Evolutionary conservation across 2,113 vertebrate species (phyloP), one percentile per base, ranked within the genome.

Genomic region (Ameiurus melas): DNA sequence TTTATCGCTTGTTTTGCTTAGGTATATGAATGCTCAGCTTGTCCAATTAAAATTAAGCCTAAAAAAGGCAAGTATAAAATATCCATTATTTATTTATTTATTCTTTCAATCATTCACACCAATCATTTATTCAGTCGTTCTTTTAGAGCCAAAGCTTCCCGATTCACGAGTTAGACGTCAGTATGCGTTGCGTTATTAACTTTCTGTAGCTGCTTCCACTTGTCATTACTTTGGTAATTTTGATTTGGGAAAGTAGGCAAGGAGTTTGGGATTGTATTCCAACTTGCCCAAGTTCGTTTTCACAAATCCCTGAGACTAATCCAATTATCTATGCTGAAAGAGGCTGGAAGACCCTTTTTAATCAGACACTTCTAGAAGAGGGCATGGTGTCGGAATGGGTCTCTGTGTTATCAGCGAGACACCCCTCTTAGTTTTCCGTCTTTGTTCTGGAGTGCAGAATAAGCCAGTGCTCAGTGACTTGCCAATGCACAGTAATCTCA

Each of bases 301-400:
- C 92, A 94, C 94, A 95, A 96, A 95, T 95, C 95, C 95, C 94
- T 95, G 94, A 92, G 93, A 95, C 94, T 95, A 96, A 96, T 96
- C 95, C 95, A 95, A 95, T 96, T 96, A 95, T 92, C 64, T 90
- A 90, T 94, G 94, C 93, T 94, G 89, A 91, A 93, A 93, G 93
- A 95, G 93, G 92, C 91, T 93, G 93, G 92, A 93, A 95, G 95
- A 95, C 94, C 95, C 94, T 95, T 95, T 47, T 94, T 95, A 96
- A 96, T 95, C 94, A 92, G 91, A 94, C 94, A 88, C 92, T 94
- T 91, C 94, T 94, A 91, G 92, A 95, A 95, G 94, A 94, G 94
- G 93, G 93, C 94, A 94, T 94, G 92, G 93, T 94, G 94, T 95
- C 93, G 92, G 94, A 92, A 92, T 94, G 93, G 92, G 84, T 92